Evolutionary conservation across 2,797 vertebrate species (phyloP), one percentile per base, ranked within the genome.

Genomic region (Nasua narica): DNA sequence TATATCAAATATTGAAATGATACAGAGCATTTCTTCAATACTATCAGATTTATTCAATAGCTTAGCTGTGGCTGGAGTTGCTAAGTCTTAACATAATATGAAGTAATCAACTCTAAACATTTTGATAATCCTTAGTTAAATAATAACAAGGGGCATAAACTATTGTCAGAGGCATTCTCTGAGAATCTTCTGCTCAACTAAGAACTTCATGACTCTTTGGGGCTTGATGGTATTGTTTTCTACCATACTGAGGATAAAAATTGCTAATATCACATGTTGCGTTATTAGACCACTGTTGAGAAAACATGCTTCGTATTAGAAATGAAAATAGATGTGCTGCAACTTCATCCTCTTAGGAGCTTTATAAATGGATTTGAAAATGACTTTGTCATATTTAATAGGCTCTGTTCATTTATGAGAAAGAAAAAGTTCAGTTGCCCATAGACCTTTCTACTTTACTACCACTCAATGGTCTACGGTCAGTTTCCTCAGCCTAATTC

Each of bases 361-460:
- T 77, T 93, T 88, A 74, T 58, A 86, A 93, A 93, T 93, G 65
- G 43, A 40, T 94, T 92, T 93, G n/a, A 40, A 89, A 94, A 92
- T 95, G 46, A 23, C n/a, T 96, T 89, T 83, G 54, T 94, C 90
- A 90, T 91, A 89, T 91, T 62, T 91, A 96, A 91, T 78, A 94
- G 16, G 14, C 32, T 79, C 11, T 91, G 32, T 13, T 96, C 70
- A 85, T 86, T 91, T 94, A 72, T 65, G 12, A 91, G 58, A 81
- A 84, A 67, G 43, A 86, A 82, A 56, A 37, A 65, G 32, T 83
- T 93, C 62, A 37, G 13, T 19, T 87, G 56, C 50, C 37, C n/a
- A 35, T 2, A 43, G 29, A 70, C 70, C 54, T 91, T 89, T 90
- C 35, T 21, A 65, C 23, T 90, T 92, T 87, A 72, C 52, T 87